Evolutionary conservation across 2,113 vertebrate species (phyloP), one percentile per base, ranked within the genome.

Genomic region (Syrmaticus mikado): DNA sequence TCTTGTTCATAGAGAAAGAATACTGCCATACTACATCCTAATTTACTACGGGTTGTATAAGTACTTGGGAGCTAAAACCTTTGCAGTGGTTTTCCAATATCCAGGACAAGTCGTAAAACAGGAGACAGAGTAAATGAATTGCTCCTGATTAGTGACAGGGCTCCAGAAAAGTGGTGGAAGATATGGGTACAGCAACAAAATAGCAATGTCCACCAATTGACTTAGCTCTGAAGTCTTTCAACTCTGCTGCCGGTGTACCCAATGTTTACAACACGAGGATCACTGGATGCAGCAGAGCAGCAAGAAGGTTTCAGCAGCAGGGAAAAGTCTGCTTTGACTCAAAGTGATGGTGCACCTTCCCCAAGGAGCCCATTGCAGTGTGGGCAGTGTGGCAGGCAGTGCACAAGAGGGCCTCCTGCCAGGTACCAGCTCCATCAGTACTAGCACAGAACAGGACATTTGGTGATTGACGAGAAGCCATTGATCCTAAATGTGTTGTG

Each of bases 381-480:
- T 0, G 0, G 48, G 36, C 86, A 72, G 46, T 0, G 0, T 0
- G 0, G 11, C n/a, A 89, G 28, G 2, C 20, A 2, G 77, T 71
- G 53, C 82, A 82, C 30, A 5, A 68, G 52, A n/a, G 17, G 62
- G 62, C 81, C 10, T 16, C 81, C 86, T 89, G 93, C 48, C 91
- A 94, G 85, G 41, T 40, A 62, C 82, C 78, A 65, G 79, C 13
- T 25, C 73, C 10, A 46, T 24, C 1, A 1, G 32, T 36, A 76
- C 71, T 43, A 67, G 58, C 2, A 41, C 70, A 88, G 57, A 80
- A 79, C 58, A 7, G 77, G 80, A 75, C 92, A 97, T 65, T 78
- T 94, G 91, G 68, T 38, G 65, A 90, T 72, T 82, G 89, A 95
- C 6, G 0, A 58, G 87, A 66, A 95, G 83, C 30, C 81, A 40